These are phyloP conservation scores for Adelphocoris suturalis DNA, from an alignment of 2,888 invertebrate species.

Conservation along the genomic window DNA sequence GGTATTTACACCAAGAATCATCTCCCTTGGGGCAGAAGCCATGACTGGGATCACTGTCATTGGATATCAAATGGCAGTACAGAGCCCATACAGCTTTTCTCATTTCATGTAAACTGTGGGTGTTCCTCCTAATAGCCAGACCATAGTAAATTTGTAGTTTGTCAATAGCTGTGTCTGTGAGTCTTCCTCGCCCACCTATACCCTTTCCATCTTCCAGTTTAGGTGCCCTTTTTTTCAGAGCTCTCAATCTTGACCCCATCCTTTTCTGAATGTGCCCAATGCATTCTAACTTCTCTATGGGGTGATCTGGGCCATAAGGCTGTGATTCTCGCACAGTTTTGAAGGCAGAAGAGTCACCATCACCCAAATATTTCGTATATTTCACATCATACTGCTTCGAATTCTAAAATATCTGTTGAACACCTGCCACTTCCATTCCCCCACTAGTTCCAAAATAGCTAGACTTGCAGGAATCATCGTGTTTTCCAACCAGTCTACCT, in stretches of 20 bases:
- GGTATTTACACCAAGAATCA: too few species aligned
- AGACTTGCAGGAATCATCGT: conserved; percentile 59
- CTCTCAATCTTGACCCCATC: too few species aligned
- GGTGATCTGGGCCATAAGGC: too few species aligned
- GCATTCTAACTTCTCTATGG: too few species aligned
- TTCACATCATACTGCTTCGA: conserved; percentile 65
- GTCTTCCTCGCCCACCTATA: background rate
- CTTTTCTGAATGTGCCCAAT: too few species aligned
- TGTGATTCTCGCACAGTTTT: too few species aligned
- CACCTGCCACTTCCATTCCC: conserved; percentile 74
- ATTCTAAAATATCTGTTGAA: conserved; percentile 67
- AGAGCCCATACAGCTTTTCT: conserved; percentile 43
- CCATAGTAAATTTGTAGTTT: conserved; percentile 43
- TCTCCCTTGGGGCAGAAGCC: conserved; percentile 35
- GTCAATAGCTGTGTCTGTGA: conserved; percentile 48
- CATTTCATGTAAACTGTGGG: conserved; percentile 19
- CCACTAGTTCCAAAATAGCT: conserved; percentile 69
- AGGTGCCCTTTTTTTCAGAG: too few species aligned
- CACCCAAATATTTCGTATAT: too few species aligned
- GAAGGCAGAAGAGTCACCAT: too few species aligned
- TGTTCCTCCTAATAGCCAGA: conserved; percentile 45
- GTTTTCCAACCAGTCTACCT: conserved; percentile 5
- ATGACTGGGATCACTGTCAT: conserved; percentile 9
- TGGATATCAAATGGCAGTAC: conserved; percentile 6
- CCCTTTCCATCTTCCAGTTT: conserved; percentile 19